Percentiles rank a stretch among this genome's conserved stretches.
Evolutionary conservation across 92 coral and sea anemone genomes (phyloP).

Genomic region (Bergia sp.): DNA sequence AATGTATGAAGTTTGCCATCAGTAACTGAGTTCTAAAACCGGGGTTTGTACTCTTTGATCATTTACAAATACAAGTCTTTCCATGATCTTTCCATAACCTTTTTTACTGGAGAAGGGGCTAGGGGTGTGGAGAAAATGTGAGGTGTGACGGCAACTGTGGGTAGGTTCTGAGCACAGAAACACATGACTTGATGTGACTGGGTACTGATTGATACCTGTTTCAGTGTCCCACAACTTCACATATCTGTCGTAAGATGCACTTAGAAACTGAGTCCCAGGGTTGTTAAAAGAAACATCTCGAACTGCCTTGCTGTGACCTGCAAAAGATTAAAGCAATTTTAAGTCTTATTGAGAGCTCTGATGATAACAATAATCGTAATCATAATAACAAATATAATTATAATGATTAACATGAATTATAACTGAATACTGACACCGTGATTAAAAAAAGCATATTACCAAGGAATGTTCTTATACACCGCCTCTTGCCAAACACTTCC

Average conservation of each 20-base stretch:
- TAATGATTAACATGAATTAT: neutral
- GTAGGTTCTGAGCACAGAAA: no score
- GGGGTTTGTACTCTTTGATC: no score
- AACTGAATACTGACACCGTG: neutral
- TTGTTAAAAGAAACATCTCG: slow-evolving; percentile 94
- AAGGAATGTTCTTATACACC: slow-evolving; percentile 89
- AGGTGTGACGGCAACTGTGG: no score
- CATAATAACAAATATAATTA: neutral
- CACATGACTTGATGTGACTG: no score
- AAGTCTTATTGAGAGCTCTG: neutral
- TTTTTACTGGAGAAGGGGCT: no score
- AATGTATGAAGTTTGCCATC: no score
- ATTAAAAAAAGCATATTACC: slow-evolving; percentile 48
- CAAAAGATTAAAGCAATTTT: neutral
- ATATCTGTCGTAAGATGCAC: slow-evolving; percentile 98
- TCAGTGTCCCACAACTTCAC: slow-evolving; percentile 99
- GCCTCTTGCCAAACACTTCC: slow-evolving; percentile 97
- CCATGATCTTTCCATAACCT: no score
- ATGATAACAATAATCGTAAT: neutral
- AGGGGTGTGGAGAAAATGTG: no score
- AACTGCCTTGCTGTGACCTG: slow-evolving; percentile 98
- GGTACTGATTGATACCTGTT: slow-evolving; percentile 65
- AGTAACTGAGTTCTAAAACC: no score
- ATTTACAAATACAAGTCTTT: no score
- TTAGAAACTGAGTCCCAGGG: slow-evolving; percentile 86